Percentiles rank a stretch among this genome's conserved stretches.
These are phyloP conservation scores for Pterocles gutturalis DNA, from an alignment of 2,113 vertebrate genomes.

Conservation along the genomic window DNA sequence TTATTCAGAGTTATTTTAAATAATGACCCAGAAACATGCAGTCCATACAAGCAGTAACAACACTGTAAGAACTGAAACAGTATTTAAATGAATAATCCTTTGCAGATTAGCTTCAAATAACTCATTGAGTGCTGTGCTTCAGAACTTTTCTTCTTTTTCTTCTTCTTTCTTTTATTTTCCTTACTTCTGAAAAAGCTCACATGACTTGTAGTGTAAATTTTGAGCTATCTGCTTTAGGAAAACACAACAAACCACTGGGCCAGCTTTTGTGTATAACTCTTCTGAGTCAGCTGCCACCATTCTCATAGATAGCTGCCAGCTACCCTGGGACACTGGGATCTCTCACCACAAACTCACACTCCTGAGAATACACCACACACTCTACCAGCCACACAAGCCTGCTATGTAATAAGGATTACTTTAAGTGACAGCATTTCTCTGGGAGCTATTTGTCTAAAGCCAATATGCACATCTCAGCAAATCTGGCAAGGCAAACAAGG, in stretches of 20 bases:
- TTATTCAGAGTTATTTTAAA: not conserved
- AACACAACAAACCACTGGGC: not conserved
- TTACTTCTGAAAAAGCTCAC: not conserved
- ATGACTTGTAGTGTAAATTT: not conserved
- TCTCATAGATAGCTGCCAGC: not conserved
- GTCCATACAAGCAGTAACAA: not conserved
- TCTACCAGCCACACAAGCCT: not conserved
- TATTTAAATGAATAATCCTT: not conserved
- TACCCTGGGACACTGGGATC: not conserved
- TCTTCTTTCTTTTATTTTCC: not conserved
- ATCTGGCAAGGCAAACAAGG: not conserved
- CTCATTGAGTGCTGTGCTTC: not conserved
- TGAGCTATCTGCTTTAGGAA: not conserved
- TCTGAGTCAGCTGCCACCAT: not conserved
- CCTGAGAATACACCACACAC: not conserved
- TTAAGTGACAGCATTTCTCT: not conserved
- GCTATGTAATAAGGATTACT: not conserved
- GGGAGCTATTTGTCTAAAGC: not conserved
- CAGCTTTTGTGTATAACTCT: not conserved
- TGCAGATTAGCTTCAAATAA: not conserved
- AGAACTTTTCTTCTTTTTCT: not conserved
- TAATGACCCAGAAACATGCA: not conserved
- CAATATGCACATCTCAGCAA: not conserved
- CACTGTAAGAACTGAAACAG: not conserved
- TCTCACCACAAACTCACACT: not conserved